These are phyloP conservation scores for Microcebus jonahi DNA, from an alignment of 2,113 vertebrate genomes.

Conservation along the genomic window DNA sequence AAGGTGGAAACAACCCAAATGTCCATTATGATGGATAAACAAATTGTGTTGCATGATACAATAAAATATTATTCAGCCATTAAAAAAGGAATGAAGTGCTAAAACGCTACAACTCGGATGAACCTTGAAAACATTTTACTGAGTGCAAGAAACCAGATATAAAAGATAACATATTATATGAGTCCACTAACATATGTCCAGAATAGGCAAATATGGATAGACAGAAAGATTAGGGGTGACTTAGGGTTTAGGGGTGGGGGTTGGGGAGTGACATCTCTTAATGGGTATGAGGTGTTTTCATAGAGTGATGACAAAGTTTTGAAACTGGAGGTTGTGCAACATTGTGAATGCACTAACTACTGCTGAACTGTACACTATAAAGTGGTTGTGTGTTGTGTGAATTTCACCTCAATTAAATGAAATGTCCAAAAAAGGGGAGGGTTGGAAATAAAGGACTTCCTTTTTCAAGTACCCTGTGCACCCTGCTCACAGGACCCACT, in stretches of 20 bases:
- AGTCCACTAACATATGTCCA: neutral
- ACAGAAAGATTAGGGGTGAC: neutral
- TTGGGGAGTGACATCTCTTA: neutral
- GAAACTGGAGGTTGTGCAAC: neutral
- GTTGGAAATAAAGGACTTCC: constrained; percentile 48
- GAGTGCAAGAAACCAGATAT: neutral
- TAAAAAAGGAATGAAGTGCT: neutral
- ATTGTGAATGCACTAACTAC: neutral
- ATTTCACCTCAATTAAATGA: constrained; percentile 43
- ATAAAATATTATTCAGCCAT: constrained; percentile 26
- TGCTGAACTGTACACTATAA: neutral
- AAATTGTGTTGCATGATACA: neutral
- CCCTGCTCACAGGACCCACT: neutral
- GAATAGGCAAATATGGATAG: neutral
- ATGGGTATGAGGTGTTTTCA: neutral
- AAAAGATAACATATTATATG: neutral
- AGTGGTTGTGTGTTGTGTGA: constrained; percentile 1
- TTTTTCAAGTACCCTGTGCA: neutral
- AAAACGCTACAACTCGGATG: neutral
- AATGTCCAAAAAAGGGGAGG: neutral
- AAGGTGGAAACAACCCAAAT: neutral
- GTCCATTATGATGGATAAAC: neutral
- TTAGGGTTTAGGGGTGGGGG: neutral
- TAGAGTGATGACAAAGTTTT: constrained; percentile 14
- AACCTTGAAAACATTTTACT: neutral